Conservation (phyloP, 2,888 invertebrate species). For the Troides helena region DNA sequence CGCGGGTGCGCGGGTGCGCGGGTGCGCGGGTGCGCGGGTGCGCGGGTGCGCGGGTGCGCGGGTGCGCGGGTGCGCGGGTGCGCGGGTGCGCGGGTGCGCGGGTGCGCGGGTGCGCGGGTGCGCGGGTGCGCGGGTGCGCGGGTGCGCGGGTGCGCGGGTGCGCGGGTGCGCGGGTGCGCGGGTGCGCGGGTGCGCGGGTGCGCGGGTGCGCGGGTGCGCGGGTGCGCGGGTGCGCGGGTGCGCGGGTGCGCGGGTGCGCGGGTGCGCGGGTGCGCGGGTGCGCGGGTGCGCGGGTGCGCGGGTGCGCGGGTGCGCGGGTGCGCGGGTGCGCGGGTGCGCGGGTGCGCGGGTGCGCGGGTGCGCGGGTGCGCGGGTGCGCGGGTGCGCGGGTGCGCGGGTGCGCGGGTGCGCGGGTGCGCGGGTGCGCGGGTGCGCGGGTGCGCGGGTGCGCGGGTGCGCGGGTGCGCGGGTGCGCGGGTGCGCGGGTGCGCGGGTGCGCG, state of each 20-base stretch:
- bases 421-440: no score
- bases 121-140: background rate
- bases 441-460: background rate
- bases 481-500: no score
- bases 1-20: background rate
- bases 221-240: background rate
- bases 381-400: background rate
- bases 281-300: background rate
- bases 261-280: no score
- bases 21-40: no score
- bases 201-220: no score
- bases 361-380: no score
- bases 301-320: no score
- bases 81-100: no score
- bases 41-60: background rate
- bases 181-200: no score
- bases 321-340: background rate
- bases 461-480: no score
- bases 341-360: background rate
- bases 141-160: no score
- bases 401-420: background rate
- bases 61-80: background rate
- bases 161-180: background rate
- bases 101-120: background rate
- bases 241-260: no score